Evolutionary conservation across 2,888 invertebrate genomes (phyloP).

Genomic region (Nomada hirtipes): DNA sequence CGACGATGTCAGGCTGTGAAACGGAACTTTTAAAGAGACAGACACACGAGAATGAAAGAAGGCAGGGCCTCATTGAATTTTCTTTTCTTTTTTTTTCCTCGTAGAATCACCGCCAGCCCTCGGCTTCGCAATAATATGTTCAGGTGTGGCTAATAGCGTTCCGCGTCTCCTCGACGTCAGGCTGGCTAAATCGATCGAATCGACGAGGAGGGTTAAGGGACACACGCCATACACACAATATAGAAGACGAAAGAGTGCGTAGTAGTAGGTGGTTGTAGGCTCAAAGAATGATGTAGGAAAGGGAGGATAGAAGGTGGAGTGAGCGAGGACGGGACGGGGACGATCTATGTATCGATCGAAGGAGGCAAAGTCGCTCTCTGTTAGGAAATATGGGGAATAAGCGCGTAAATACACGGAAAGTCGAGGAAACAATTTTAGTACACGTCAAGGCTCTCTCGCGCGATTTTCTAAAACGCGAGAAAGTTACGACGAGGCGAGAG

Average conservation of each 20-base stretch:
- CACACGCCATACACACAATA: neutral
- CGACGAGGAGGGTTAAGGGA: neutral
- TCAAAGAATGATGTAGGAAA: neutral
- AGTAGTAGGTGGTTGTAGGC: constrained; percentile 7
- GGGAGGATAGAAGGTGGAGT: neutral
- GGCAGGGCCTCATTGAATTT: constrained; percentile 19
- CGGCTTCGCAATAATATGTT: neutral
- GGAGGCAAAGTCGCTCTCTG: constrained; percentile 3
- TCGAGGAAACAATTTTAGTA: neutral
- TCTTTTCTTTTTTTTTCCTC: neutral
- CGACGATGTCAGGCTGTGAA: constrained; percentile 60
- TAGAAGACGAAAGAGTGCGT: neutral
- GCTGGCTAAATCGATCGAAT: neutral
- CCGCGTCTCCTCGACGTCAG: constrained; percentile 16
- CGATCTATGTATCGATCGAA: constrained; percentile 41
- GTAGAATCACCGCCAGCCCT: constrained; percentile 6
- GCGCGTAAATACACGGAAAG: neutral
- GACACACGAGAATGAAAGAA: neutral
- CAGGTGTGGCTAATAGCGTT: neutral
- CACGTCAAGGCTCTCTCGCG: neutral
- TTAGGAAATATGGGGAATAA: neutral
- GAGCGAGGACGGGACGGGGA: constrained; percentile 40
- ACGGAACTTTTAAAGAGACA: constrained; percentile 23
- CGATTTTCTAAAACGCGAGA: neutral
- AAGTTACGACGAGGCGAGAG: neutral